Conservation (phyloP, 2,797 vertebrate genomes). For the Silurus aristotelis region DNA sequence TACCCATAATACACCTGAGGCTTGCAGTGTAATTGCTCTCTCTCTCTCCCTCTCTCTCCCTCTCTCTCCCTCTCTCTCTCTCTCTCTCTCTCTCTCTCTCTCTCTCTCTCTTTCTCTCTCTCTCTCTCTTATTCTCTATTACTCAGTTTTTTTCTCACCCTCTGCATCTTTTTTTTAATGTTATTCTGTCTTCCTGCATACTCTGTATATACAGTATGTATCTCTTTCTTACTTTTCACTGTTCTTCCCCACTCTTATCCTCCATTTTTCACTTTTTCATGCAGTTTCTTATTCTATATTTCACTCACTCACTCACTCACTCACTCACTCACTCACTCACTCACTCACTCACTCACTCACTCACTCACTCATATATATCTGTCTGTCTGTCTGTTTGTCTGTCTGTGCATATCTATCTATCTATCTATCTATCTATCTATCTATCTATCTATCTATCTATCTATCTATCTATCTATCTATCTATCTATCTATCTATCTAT, state of each 20-base stretch:
- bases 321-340: no score
- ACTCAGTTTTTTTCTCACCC: no score
- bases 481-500: no score
- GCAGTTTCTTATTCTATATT: not conserved
- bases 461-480: no score
- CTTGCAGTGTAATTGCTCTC: not conserved
- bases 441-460: no score
- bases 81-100: constrained; percentile 7
- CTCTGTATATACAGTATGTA: not conserved
- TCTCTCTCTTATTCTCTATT: no score
- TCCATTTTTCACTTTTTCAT: not conserved
- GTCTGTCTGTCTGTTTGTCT: no score
- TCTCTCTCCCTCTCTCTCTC: not conserved
- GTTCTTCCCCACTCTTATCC: not conserved
- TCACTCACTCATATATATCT: no score
- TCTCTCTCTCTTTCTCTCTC: constrained; percentile 37
- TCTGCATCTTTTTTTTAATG: not conserved
- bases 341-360: no score
- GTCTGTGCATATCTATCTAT: no score
- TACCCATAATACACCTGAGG: constrained; percentile 10
- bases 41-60: not conserved
- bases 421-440: no score
- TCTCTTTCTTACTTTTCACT: not conserved
- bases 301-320: no score
- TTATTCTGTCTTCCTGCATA: constrained; percentile 27